Conservation (phyloP, 2,113 vertebrate genomes). For the Nansenia antarctica region DNA sequence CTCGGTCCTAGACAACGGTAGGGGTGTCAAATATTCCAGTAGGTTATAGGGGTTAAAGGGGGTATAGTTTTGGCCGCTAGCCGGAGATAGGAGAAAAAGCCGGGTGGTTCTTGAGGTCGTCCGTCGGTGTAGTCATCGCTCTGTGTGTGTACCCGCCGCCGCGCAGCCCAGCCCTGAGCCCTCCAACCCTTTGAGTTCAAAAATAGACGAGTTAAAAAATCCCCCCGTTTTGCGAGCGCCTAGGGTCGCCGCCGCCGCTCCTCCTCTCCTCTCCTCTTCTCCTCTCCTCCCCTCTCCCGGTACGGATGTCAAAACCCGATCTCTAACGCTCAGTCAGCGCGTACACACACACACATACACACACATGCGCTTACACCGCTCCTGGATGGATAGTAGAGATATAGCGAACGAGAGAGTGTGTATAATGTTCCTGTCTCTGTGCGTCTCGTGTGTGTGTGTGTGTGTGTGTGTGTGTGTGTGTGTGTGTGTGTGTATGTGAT, state of each 20-base stretch:
- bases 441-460: no score
- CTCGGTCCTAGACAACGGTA: constrained; percentile 50
- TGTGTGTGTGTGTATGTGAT: constrained; percentile 40
- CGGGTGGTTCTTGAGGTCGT: constrained; percentile 51
- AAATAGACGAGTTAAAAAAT: constrained; percentile 55
- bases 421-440: constrained; percentile 7
- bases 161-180: constrained; percentile 62
- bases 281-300: constrained; percentile 28
- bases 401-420: background rate
- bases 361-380: constrained; percentile 39
- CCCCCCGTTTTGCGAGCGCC: constrained; percentile 44
- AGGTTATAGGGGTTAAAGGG: constrained; percentile 22
- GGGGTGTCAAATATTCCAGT: constrained; percentile 37
- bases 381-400: constrained; percentile 30
- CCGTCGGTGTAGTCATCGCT: constrained; percentile 62
- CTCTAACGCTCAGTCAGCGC: constrained; percentile 43
- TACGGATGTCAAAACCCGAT: constrained; percentile 27
- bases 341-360: constrained; percentile 37
- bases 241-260: constrained; percentile 33
- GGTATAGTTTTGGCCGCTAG: constrained; percentile 37
- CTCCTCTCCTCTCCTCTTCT: constrained; percentile 30
- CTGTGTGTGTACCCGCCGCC: constrained; percentile 42
- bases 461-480: no score
- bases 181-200: constrained; percentile 54
- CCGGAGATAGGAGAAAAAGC: constrained; percentile 57